Evolutionary conservation across 1,140 invertebrate genomes (phyloP).

Genomic region (Drosophila pandora): DNA sequence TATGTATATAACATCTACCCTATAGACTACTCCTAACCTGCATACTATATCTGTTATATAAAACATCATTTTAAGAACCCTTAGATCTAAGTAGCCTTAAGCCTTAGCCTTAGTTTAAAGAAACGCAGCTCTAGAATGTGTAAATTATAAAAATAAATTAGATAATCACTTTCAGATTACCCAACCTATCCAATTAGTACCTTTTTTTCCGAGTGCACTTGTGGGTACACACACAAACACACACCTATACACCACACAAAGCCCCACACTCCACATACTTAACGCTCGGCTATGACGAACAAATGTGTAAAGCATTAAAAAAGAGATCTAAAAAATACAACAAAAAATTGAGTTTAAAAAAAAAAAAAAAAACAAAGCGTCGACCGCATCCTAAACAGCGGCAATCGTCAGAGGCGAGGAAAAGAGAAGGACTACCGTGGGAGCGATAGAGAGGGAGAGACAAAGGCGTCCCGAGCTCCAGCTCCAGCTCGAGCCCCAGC

Average conservation of each 20-base stretch:
- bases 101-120: no score
- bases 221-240: constrained; percentile 26
- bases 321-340: constrained; percentile 65
- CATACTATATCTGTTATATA: no score
- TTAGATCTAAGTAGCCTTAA: neutral
- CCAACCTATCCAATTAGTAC: constrained; percentile 2
- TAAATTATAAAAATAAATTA: neutral
- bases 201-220: constrained; percentile 18
- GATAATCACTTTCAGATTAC: neutral
- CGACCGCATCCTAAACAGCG: constrained; percentile 79
- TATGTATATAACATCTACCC: no score
- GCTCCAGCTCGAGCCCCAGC: constrained; percentile 21
- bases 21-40: no score
- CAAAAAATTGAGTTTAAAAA: constrained; percentile 32
- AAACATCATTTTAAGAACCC: no score
- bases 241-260: neutral
- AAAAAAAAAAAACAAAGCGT: constrained; percentile 50
- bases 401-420: constrained; percentile 36
- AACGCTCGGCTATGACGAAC: constrained; percentile 72
- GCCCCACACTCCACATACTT: constrained; percentile 26
- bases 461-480: constrained; percentile 9
- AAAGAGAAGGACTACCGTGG: constrained; percentile 22
- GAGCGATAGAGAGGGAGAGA: constrained; percentile 16
- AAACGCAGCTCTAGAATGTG: neutral
- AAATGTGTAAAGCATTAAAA: constrained; percentile 81